phyloP scores from a whole-genome alignment of 2,797 vertebrate genomes.

The Carcharodon carcharias region DNA sequence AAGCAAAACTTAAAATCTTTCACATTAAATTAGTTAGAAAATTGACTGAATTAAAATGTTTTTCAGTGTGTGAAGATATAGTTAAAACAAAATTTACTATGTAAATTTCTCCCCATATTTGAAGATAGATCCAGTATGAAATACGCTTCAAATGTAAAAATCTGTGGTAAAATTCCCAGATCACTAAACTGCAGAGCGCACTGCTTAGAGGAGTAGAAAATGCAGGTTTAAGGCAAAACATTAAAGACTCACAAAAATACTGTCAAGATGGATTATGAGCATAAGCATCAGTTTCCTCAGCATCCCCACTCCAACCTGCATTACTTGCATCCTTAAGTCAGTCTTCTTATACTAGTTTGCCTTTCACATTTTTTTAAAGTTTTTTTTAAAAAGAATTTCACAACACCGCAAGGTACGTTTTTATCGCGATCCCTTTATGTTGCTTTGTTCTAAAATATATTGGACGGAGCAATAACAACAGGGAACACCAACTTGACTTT shows the following conservation, averaged over 20 bases:
- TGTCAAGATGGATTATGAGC: background rate
- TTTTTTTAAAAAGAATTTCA: background rate
- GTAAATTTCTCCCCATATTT: background rate
- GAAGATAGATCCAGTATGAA: background rate
- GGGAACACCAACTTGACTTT: background rate
- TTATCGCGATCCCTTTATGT: background rate
- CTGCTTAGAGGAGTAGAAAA: background rate
- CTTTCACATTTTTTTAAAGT: background rate
- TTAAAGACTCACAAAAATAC: background rate
- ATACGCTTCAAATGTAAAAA: background rate
- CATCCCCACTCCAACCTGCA: background rate
- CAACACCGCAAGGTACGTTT: background rate
- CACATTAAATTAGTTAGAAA: background rate
- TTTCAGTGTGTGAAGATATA: background rate
- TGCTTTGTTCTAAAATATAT: background rate
- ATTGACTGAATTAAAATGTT: background rate
- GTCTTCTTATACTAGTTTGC: background rate
- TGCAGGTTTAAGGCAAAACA: background rate
- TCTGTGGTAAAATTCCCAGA: background rate
- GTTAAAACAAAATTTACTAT: background rate
- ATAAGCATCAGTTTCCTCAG: background rate
- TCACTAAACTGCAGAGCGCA: background rate
- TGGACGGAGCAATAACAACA: background rate
- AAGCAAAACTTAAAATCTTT: background rate
- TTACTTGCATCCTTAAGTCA: background rate